These are phyloP conservation scores for Orius insidiosus DNA, from an alignment of 1,140 invertebrate species.

Conservation along the genomic window DNA sequence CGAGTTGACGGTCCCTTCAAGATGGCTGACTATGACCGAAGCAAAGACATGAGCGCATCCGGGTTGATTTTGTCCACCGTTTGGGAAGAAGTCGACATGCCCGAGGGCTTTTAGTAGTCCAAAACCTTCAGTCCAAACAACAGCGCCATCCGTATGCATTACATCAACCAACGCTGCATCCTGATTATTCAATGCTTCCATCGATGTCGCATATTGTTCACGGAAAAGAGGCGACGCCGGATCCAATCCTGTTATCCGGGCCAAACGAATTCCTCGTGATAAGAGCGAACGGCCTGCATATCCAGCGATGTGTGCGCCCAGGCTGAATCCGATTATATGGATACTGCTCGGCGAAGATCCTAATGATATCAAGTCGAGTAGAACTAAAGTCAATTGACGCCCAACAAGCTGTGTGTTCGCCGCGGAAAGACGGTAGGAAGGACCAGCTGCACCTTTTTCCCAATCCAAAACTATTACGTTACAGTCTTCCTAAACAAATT, in stretches of 20 bases:
- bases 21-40: slow-evolving; percentile 31
- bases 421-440: slow-evolving; percentile 37
- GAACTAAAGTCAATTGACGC: slow-evolving; percentile 34
- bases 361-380: slow-evolving; percentile 26
- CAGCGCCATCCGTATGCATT: slow-evolving; percentile 31
- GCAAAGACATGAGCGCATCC: slow-evolving; percentile 39
- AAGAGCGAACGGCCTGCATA: slow-evolving; percentile 45
- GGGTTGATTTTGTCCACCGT: slow-evolving; percentile 51
- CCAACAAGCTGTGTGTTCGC: slow-evolving; percentile 47
- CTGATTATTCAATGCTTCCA: slow-evolving; percentile 24
- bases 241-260: slow-evolving; percentile 53
- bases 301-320: slow-evolving; percentile 59
- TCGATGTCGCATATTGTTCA: slow-evolving; percentile 28
- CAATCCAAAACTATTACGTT: slow-evolving; percentile 34
- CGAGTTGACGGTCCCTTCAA: slow-evolving; percentile 24
- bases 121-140: slow-evolving; percentile 23
- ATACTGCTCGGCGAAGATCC: slow-evolving; percentile 29
- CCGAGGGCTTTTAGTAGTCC: slow-evolving; percentile 32
- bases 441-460: slow-evolving; percentile 30
- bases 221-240: slow-evolving; percentile 50
- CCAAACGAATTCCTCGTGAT: slow-evolving; percentile 34
- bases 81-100: slow-evolving; percentile 56
- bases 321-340: slow-evolving; percentile 59
- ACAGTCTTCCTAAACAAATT: slow-evolving; percentile 27
- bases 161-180: slow-evolving; percentile 34